Percentiles rank a stretch among this genome's conserved stretches.
Conservation (phyloP, 1,140 invertebrate genomes). For the Agrilus planipennis region DNA sequence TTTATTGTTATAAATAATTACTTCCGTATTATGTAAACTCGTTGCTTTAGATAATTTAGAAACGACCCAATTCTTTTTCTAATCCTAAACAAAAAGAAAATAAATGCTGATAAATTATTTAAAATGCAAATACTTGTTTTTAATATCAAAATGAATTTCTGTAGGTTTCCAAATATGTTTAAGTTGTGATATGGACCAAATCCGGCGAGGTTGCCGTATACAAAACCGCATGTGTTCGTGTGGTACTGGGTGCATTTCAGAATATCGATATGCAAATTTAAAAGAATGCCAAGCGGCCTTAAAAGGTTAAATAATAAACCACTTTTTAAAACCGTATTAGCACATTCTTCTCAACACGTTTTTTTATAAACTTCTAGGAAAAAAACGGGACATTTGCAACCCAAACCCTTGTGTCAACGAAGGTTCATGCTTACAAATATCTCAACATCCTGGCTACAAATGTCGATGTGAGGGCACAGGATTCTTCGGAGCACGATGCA, state of each 20-base stretch:
- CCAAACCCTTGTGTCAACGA: constrained; percentile 46
- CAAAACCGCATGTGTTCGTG: constrained; percentile 38
- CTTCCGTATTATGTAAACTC: no score
- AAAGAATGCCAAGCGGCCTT: constrained; percentile 39
- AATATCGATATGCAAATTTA: constrained; percentile 38
- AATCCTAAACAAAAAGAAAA: no score
- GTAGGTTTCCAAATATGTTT: constrained; percentile 22
- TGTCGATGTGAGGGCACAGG: constrained; percentile 63
- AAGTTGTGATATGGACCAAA: constrained; percentile 34
- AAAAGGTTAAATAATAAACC: constrained; percentile 32
- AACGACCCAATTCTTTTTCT: no score
- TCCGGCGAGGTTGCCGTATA: constrained; percentile 42
- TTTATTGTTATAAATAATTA: no score
- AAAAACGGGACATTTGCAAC: constrained; percentile 46
- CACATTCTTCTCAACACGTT: neutral
- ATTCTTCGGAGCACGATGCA: constrained; percentile 52
- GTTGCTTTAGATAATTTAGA: no score
- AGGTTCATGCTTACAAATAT: constrained; percentile 57
- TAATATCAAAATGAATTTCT: constrained; percentile 9
- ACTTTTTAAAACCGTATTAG: constrained; percentile 2
- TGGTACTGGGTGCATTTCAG: constrained; percentile 40
- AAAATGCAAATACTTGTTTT: no score
- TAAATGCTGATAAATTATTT: no score
- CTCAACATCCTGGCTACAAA: constrained; percentile 49
- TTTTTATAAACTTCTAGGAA: constrained; percentile 35